These are phyloP conservation scores for Sylvicola cinctus DNA, from an alignment of 2,888 invertebrate genomes.

Conservation along the genomic window DNA sequence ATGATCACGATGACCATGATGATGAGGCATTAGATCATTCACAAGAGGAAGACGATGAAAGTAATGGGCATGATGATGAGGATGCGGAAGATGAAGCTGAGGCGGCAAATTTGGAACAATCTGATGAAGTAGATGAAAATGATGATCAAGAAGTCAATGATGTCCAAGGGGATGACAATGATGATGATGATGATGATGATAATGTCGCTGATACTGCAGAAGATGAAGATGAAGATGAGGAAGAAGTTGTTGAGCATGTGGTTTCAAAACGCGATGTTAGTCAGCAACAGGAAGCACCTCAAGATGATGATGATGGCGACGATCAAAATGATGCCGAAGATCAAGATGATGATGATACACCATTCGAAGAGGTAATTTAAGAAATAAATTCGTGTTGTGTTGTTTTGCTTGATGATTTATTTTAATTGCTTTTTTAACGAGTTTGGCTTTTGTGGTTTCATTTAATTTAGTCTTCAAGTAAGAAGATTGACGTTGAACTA, in stretches of 20 bases:
- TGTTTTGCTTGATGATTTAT: no score
- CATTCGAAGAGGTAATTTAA: slow-evolving; percentile 8
- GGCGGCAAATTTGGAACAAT: slow-evolving; percentile 21
- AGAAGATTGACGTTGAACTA: no score
- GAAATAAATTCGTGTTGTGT: no score
- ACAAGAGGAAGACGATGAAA: slow-evolving; percentile 12
- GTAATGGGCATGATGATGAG: slow-evolving; percentile 21
- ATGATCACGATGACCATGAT: slow-evolving; percentile 18
- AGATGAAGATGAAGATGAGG: slow-evolving; percentile 26
- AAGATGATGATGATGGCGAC: slow-evolving; percentile 15
- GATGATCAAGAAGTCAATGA: slow-evolving; percentile 16
- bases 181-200: slow-evolving; percentile 17
- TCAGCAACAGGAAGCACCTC: slow-evolving; percentile 11
- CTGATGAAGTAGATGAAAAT: slow-evolving; percentile 16
- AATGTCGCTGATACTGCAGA: slow-evolving; percentile 14
- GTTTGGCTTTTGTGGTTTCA: no score
- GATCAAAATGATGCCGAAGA: slow-evolving; percentile 16
- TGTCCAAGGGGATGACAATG: slow-evolving; percentile 14
- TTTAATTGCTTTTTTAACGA: no score
- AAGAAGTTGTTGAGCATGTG: slow-evolving; percentile 18
- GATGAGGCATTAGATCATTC: slow-evolving; percentile 16
- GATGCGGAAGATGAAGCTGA: slow-evolving; percentile 25
- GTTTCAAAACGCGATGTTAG: slow-evolving; percentile 15
- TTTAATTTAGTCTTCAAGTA: no score
- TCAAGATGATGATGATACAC: slow-evolving; percentile 9